A percentile compares a stretch with the other conserved stretches of the same genome.
These are phyloP conservation scores for Knipowitschia caucasica DNA, from an alignment of 2,797 vertebrate genomes.

Conservation along the genomic window DNA sequence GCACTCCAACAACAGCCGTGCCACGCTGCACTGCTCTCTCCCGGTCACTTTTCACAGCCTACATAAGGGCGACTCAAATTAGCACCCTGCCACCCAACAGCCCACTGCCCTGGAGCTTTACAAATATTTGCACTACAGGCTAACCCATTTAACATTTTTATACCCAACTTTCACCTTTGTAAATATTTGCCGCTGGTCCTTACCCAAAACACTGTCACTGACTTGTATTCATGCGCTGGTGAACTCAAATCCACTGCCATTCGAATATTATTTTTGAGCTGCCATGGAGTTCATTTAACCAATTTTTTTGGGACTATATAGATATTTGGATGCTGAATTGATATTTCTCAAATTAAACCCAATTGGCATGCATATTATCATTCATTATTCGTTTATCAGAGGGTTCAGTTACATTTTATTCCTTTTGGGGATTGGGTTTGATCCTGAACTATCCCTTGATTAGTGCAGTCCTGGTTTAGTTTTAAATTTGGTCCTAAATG, in stretches of 20 bases:
- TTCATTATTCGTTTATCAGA: too few species aligned
- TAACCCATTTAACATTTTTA: conserved; percentile 18
- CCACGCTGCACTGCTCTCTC: conserved; percentile 44
- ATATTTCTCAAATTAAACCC: too few species aligned
- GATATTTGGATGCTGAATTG: too few species aligned
- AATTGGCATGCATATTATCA: too few species aligned
- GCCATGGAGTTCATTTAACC: background rate
- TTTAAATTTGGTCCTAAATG: too few species aligned
- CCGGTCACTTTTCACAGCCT: conserved; percentile 46
- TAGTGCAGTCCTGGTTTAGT: too few species aligned
- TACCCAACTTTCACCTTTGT: conserved; percentile 17
- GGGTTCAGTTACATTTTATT: too few species aligned
- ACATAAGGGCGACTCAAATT: conserved; percentile 42
- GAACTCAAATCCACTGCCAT: background rate
- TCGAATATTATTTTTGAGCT: background rate
- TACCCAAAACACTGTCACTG: background rate
- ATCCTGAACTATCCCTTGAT: too few species aligned
- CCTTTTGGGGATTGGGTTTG: too few species aligned
- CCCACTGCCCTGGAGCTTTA: conserved; percentile 16
- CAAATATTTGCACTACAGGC: conserved; percentile 25
- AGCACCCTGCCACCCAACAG: conserved; percentile 39
- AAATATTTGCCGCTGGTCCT: conserved; percentile 3
- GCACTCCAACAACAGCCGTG: conserved; percentile 37
- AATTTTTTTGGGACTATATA: too few species aligned
- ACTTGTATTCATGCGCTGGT: background rate